These are phyloP conservation scores for Sacculina carcini DNA, from an alignment of 2,888 invertebrate species.

Conservation along the genomic window DNA sequence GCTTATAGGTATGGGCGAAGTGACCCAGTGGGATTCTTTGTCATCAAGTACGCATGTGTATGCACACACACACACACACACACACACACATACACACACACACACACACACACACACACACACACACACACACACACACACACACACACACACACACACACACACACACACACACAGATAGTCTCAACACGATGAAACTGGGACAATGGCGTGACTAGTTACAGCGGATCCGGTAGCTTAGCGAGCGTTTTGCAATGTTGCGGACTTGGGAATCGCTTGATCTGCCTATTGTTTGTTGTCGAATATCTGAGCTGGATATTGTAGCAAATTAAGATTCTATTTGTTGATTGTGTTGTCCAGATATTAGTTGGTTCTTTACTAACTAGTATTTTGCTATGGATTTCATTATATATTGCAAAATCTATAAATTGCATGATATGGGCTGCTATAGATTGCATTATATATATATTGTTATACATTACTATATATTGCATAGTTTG, in stretches of 20 bases:
- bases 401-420: background rate
- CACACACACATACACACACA: background rate
- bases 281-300: too few species aligned
- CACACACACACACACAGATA: slow-evolving; percentile 1
- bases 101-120: background rate
- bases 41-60: background rate
- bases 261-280: too few species aligned
- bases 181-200: too few species aligned
- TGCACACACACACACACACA: background rate
- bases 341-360: too few species aligned
- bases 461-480: too few species aligned
- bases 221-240: too few species aligned
- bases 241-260: too few species aligned
- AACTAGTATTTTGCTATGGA: background rate
- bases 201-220: too few species aligned
- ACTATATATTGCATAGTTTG: too few species aligned
- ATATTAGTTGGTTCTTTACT: background rate
- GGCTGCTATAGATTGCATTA: too few species aligned
- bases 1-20: background rate
- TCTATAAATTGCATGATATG: background rate
- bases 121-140: slow-evolving; percentile 1
- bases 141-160: background rate
- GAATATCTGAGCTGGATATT: too few species aligned
- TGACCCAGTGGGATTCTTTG: background rate
- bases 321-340: too few species aligned